phyloP scores from a whole-genome alignment of 2,113 vertebrate species.

The Tupaia chinensis region DNA sequence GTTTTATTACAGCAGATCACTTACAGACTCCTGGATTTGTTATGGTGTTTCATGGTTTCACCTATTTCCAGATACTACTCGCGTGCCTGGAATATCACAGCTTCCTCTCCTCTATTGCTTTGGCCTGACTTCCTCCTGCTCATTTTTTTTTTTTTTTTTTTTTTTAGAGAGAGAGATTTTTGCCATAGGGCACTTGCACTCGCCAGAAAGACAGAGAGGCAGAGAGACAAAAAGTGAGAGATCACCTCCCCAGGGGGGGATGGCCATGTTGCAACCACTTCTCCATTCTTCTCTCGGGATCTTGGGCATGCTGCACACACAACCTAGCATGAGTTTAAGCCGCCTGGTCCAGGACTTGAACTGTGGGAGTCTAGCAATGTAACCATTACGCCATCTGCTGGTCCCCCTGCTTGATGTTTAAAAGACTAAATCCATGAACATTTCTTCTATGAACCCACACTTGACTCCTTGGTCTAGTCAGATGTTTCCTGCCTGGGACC shows the following conservation, averaged over 20 bases:
- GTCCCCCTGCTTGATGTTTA: neutral
- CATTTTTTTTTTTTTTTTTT: neutral
- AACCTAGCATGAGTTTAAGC: too few species aligned
- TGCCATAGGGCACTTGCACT: too few species aligned
- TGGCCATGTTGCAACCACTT: too few species aligned
- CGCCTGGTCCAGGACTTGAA: too few species aligned
- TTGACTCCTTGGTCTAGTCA: neutral
- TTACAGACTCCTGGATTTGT: neutral
- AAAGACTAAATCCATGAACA: neutral
- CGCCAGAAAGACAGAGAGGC: too few species aligned
- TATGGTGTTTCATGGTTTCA: neutral
- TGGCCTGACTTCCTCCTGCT: neutral
- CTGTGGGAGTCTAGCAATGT: too few species aligned
- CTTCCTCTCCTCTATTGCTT: neutral
- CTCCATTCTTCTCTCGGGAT: too few species aligned
- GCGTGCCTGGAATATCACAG: neutral
- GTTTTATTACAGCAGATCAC: neutral
- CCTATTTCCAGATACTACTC: neutral
- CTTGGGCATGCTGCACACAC: too few species aligned
- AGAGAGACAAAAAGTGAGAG: too few species aligned
- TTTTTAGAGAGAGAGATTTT: too few species aligned
- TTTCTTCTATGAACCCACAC: slow-evolving; percentile 53
- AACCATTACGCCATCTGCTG: too few species aligned
- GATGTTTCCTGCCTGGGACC: neutral
- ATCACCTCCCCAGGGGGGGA: too few species aligned